A percentile compares a stretch with the other conserved stretches of the same genome.
phyloP scores from a whole-genome alignment of 2,888 invertebrate genomes.

The Thumatha senex region DNA sequence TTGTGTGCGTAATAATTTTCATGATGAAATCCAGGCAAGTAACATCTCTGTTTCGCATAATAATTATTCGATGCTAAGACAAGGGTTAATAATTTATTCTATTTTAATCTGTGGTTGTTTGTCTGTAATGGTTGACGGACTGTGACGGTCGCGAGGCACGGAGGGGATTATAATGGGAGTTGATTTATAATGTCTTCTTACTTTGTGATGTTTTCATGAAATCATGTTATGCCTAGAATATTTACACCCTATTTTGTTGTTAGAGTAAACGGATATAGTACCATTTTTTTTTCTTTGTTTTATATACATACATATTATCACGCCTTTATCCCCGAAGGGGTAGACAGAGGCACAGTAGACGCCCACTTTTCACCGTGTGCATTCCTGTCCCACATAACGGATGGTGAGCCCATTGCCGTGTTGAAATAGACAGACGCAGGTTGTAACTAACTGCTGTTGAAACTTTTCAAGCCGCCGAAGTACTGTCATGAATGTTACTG shows the following conservation, averaged over 20 bases:
- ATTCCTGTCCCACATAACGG: too few relatives aligned
- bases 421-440: too few relatives aligned
- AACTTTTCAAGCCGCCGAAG: too few relatives aligned
- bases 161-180: constrained; percentile 13
- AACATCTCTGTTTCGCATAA: constrained; percentile 68
- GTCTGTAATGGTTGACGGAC: constrained; percentile 27
- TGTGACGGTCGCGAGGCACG: constrained; percentile 9
- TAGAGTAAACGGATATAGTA: background rate
- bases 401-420: too few relatives aligned
- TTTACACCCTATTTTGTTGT: background rate
- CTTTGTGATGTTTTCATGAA: constrained; percentile 13
- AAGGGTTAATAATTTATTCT: constrained; percentile 76
- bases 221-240: background rate
- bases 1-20: constrained; percentile 33
- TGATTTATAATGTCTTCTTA: constrained; percentile 21
- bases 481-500: too few relatives aligned
- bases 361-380: too few relatives aligned
- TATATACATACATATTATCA: too few relatives aligned
- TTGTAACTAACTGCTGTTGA: too few relatives aligned
- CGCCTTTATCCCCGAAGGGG: too few relatives aligned
- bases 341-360: too few relatives aligned
- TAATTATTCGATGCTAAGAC: constrained; percentile 71
- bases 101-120: constrained; percentile 50
- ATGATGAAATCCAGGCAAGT: constrained; percentile 60
- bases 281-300: background rate